Evolutionary conservation across 2,797 vertebrate genomes (phyloP).

Genomic region (Hyperoplus lanceolatus): DNA sequence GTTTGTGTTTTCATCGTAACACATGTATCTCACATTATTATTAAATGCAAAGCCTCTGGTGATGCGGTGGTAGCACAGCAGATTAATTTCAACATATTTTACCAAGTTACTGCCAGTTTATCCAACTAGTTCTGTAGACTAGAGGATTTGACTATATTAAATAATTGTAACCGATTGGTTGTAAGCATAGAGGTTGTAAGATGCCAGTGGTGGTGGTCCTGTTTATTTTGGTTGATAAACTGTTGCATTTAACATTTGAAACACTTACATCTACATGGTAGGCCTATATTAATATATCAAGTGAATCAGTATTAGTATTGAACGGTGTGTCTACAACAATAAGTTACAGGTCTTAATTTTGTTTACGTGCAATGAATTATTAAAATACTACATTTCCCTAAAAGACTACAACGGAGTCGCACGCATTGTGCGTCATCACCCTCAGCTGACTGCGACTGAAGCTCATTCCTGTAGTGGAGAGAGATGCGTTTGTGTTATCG

Average conservation of each 20-base stretch:
- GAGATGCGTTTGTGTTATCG: not conserved
- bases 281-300: too few species aligned
- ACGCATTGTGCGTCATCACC: constrained; percentile 42
- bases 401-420: constrained; percentile 61
- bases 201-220: not conserved
- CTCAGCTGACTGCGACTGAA: constrained; percentile 32
- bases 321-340: too few species aligned
- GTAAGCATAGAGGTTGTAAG: not conserved
- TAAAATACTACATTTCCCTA: not conserved
- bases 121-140: not conserved
- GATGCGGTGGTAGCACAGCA: not conserved
- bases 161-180: not conserved
- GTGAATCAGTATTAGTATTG: too few species aligned
- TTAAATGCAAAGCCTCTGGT: not conserved
- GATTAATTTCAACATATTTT: not conserved
- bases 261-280: too few species aligned
- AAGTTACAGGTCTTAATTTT: too few species aligned
- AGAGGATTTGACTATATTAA: not conserved
- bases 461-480: not conserved
- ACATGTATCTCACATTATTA: too few species aligned
- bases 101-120: not conserved
- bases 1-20: not conserved
- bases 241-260: too few species aligned
- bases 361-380: too few species aligned
- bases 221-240: too few species aligned